Evolutionary conservation across 2,888 invertebrate genomes (phyloP), one percentile per base, ranked within the genome.

Genomic region (Eudemis profundana): DNA sequence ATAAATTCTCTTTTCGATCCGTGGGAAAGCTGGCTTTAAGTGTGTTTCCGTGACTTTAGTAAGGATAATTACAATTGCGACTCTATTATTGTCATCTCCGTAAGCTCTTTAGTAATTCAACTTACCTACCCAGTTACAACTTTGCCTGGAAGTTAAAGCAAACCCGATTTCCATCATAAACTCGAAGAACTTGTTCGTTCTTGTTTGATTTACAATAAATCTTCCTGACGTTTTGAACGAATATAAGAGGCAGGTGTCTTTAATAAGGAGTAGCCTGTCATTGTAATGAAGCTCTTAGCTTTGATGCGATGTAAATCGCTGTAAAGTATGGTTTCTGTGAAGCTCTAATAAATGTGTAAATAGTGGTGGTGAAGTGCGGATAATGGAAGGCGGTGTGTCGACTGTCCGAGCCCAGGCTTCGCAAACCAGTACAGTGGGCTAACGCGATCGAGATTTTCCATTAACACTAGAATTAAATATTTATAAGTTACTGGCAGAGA

Each of bases 261-360:
- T 67, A 60, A 60, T 64, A 40, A 65, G 53, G 36, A 65, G 38
- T 47, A 21, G 53, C 59, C 59, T 65, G 60, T 65, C 65, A 65
- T 53, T 53, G 59, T 65, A 65, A 65, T 65, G 65, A 67, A 63
- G 64, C 67, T 60, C 57, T 64, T 64, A 64, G 38, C 19, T 47
- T 54, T 60, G 40, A 50, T 54, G 65, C 51, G 59, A 66, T 61
- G 61, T 64, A 63, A 62, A 67, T 61, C 53, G 36, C 59, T 53
- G 68, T 64, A 70, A 68, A 73, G 69, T 70, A 72, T 70, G 70
- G 70, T 63, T 70, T 70, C 62, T 72, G 68, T 71, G 66, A 70
- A 70, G 56, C 61, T 67, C 56, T 73, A 72, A 70, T 70, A 70
- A 68, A 68, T 71, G 70, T 68, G 70, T 71, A 70, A 70, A 67